Conservation (phyloP, 2,797 vertebrate genomes). For the Bryconaethiops microstoma region DNA sequence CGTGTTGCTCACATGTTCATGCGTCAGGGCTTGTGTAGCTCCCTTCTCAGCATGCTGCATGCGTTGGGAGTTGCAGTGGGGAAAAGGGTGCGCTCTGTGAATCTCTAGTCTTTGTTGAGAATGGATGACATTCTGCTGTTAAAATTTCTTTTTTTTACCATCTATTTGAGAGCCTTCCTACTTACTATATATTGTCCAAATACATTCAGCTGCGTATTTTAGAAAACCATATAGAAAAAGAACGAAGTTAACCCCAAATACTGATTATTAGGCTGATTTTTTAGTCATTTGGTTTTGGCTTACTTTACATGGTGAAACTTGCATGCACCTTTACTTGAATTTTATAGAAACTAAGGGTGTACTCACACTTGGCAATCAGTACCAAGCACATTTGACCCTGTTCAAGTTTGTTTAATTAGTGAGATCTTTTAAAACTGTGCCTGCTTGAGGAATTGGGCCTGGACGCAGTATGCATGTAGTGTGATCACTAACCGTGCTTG, state of each 20-base stretch:
- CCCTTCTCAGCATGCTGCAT: constrained; percentile 2
- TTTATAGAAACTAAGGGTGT: too few relatives aligned
- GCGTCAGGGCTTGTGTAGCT: constrained; percentile 8
- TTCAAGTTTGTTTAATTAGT: too few relatives aligned
- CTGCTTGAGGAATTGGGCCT: too few relatives aligned
- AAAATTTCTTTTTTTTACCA: neutral
- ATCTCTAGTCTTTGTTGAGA: neutral
- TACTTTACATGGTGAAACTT: too few relatives aligned
- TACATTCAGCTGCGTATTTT: neutral
- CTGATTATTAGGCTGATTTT: neutral
- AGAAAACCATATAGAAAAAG: neutral
- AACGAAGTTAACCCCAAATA: neutral
- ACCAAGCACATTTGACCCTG: too few relatives aligned
- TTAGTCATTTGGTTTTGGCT: neutral
- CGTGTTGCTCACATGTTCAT: constrained; percentile 26
- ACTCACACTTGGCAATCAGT: too few relatives aligned
- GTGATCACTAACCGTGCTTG: too few relatives aligned
- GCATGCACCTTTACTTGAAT: neutral
- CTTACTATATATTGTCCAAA: neutral
- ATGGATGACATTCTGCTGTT: neutral
- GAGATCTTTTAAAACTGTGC: too few relatives aligned
- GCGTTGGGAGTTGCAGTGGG: neutral
- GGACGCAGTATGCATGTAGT: too few relatives aligned
- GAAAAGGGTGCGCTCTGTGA: neutral
- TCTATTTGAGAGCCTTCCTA: neutral